Conservation (phyloP, 1,140 invertebrate genomes). For the Saccostrea glomerata region DNA sequence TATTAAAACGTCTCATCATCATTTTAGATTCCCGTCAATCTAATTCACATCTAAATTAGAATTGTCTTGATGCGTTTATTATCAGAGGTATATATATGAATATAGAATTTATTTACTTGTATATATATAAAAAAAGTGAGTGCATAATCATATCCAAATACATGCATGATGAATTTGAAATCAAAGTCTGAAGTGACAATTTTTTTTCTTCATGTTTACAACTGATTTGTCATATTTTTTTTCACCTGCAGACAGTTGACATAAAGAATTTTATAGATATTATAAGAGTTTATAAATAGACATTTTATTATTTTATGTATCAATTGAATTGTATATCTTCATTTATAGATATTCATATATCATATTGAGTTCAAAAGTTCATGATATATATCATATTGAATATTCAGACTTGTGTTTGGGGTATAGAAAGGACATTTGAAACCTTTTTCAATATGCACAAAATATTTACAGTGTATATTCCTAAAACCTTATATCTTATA, state of each 20-base stretch:
- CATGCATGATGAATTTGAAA: not conserved
- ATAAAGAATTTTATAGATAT: not conserved
- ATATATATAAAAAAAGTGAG: not conserved
- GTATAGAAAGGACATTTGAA: not conserved
- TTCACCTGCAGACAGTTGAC: not conserved
- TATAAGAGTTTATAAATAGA: not conserved
- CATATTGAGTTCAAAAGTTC: not conserved
- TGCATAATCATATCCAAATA: not conserved
- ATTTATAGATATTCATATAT: conserved; percentile 31
- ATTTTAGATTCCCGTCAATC: not conserved
- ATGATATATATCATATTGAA: not conserved
- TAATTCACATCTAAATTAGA: not conserved
- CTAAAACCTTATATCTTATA: not conserved
- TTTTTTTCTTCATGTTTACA: too few species aligned
- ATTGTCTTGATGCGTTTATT: not conserved
- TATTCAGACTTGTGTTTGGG: not conserved
- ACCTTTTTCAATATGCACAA: not conserved
- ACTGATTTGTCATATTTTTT: not conserved
- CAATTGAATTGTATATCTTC: not conserved
- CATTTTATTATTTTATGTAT: not conserved
- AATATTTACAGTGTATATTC: not conserved
- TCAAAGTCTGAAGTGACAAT: not conserved
- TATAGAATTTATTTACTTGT: too few species aligned
- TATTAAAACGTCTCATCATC: not conserved
- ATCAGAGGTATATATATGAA: not conserved